These are phyloP conservation scores for Cephus sareptanus DNA, from an alignment of 2,888 invertebrate genomes.

Conservation along the genomic window DNA sequence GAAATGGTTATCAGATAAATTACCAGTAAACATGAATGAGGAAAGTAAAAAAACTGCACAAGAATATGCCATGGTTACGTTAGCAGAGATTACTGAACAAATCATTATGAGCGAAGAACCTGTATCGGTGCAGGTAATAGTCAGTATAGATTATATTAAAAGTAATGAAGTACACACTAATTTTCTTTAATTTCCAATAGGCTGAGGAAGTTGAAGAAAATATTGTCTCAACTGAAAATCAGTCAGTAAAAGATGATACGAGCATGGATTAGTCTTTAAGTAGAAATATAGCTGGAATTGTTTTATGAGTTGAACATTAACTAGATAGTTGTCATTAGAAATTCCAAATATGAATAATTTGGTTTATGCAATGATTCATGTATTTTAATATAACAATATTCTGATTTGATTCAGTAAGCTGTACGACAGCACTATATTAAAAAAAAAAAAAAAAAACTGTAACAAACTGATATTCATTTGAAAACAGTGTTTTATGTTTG, in stretches of 20 bases:
- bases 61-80: not conserved
- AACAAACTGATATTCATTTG: not conserved
- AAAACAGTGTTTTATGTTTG: not conserved
- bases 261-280: not conserved
- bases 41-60: constrained; percentile 8
- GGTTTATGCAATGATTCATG: not conserved
- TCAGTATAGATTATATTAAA: not conserved
- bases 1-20: constrained; percentile 6
- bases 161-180: not conserved
- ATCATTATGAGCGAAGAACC: not conserved
- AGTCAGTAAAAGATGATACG: not conserved
- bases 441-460: not conserved
- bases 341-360: not conserved
- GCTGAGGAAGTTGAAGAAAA: not conserved
- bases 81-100: constrained; percentile 12
- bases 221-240: not conserved
- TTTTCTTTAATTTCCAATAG: not conserved
- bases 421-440: not conserved
- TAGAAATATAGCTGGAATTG: not conserved
- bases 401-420: not conserved
- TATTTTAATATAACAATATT: not conserved
- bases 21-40: constrained; percentile 10
- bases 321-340: not conserved
- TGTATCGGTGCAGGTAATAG: not conserved
- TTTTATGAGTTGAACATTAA: not conserved